Evolutionary conservation across 1,140 invertebrate genomes (phyloP), one percentile per base, ranked within the genome.

Genomic region (Drosophila cardini): DNA sequence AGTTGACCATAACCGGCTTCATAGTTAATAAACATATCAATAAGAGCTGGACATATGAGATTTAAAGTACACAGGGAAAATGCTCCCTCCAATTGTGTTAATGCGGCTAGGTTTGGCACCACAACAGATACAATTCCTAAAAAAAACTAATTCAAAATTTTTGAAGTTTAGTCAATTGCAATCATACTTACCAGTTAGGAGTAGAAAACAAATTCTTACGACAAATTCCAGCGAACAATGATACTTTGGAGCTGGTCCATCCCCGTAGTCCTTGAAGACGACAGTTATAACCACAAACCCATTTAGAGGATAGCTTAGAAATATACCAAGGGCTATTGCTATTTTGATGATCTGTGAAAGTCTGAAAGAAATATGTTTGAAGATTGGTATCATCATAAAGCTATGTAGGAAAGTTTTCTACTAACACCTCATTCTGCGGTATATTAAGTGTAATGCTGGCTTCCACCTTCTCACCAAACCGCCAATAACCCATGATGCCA

Each of bases 381-480:
- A 53, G 10, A 42, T n/a, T 36, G 7, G 9, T 36, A 36, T 36
- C 11, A 2, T 15, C 0, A 26, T 2, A 46, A 7, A 5, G 8
- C 18, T 6, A 7, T n/a, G 11, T 15, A 45, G 16, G 13, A 11
- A 58, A 4, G 21, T 32, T 2, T 4, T 0, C 36, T 57, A 78
- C 83, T 72, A 30, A 86, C 82, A 82, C 52, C 57, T 86, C 75
- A 30, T 63, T 64, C 18, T 45, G 48, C 0, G 82, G 83, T 43
- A 86, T 78, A 34, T 86, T 86, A 0, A 86, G 57, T 5, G 82
- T 86, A 5, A 86, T 58, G n/a, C 82, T 86, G 8, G 83, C 82
- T 4, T 76, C 56, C 2, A 87, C 83, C 3, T 4, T 36, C 1
- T 86, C 75, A 0, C 82, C 82, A 11, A 64, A 86, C 0, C 83